Evolutionary conservation across 92 coral and sea anemone species (phyloP), one percentile per base, ranked within the genome.

Genomic region (Isaurus tuberculatus): DNA sequence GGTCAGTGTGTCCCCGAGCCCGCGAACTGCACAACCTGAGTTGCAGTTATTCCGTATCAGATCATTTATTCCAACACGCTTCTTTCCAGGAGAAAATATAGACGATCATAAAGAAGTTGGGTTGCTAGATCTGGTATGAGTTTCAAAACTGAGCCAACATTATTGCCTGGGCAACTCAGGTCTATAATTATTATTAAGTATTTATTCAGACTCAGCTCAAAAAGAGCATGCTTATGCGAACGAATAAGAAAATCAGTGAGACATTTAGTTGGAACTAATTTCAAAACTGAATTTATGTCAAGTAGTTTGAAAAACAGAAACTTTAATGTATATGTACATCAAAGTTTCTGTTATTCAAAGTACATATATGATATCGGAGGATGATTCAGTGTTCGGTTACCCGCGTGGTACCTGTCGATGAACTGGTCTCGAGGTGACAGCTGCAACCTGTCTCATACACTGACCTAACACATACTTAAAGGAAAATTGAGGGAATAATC

Each of bases 51-150:
- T 58, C 32, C 70, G 44, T 23, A 25, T 44, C 49, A 9, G 15
- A 77, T 10, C 33, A 53, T 27, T 49, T 19, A 75, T 34, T 28
- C 32, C 28, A 15, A 15, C 5, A 57, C 23, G 25, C 68, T 55
- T 20, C 53, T 55, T 36, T 20, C 33, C 68, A 57, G 30, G 46
- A 58, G 68, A 22, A 22, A 29, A 34, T 58, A 23, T 29, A 32
- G 23, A 77, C 82, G 68, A 58, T 77, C 32, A 72, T 29, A 72
- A 72, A 27, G 60, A 58, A 71, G 10, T 42, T 15, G 81, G 57
- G 81, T 65, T 33, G 63, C 44, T 75, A 32, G 68, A 58, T 25
- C 68, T 60, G 67, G 70, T 33, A 36, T 77, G 82, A 65, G 34
- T 60, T 58, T n/a, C 22, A 55, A 57, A 40, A 23, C 48, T 34